Conservation (phyloP, 2,113 vertebrate species). For the Elaphurus davidianus region DNA sequence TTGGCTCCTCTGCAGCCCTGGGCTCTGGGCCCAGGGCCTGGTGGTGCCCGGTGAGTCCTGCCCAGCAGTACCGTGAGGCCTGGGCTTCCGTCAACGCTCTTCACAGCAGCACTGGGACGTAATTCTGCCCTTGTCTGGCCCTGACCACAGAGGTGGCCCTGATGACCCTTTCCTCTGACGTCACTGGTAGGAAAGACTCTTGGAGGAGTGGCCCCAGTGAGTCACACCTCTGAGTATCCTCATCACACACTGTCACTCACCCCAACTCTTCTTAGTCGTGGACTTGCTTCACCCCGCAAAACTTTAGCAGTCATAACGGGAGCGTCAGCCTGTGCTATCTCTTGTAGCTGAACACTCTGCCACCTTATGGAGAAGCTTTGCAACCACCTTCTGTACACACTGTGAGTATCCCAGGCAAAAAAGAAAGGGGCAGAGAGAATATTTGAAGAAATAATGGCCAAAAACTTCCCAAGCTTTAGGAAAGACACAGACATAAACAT, state of each 20-base stretch:
- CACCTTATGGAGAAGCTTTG: neutral
- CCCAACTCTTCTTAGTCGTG: neutral
- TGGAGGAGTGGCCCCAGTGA: neutral
- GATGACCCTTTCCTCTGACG: neutral
- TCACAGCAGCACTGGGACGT: rapidly evolving
- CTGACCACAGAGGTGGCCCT: neutral
- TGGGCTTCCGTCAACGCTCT: neutral
- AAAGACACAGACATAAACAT: neutral
- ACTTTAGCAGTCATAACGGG: rapidly evolving
- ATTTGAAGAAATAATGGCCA: neutral
- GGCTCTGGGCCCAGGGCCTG: neutral
- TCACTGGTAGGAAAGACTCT: neutral
- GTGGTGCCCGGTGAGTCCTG: no score
- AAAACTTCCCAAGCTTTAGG: neutral
- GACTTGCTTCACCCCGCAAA: neutral
- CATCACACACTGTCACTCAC: neutral
- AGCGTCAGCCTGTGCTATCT: rapidly evolving
- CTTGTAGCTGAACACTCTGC: neutral
- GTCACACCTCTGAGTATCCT: neutral
- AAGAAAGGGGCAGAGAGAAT: neutral
- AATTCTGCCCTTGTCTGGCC: neutral
- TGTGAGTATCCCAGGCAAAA: neutral
- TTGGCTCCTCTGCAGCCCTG: neutral
- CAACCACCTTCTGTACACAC: neutral
- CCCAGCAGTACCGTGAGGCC: rapidly evolving